Base-by-base conservation (phyloP, 2,888 invertebrate species). In the Synanthedon tipuliformis region DNA sequence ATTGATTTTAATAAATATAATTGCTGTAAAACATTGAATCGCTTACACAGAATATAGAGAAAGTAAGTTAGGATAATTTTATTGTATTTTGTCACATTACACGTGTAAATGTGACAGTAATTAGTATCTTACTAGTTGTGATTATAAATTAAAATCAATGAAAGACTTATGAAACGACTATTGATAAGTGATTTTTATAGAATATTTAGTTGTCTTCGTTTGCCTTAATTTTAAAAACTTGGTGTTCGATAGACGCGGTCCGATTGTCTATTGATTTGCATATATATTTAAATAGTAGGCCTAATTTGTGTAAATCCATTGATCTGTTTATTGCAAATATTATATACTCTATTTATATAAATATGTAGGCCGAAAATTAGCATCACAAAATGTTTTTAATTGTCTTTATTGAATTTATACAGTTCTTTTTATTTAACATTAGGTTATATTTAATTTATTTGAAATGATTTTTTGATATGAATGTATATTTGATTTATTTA, bases 401-500 rank as follows among this genome's bases (percentile, higher is more conserved):
- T 45, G 45, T n/a, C 13, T 13, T 15, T 10, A 34, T 64, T 71
- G 63, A 63, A 69, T 34, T 23, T 34, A 34, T 34, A 34, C 34
- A 34, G 69, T 71, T 72, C 70, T 68, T 64, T 70, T 57, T 62
- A 57, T 60, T 57, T 59, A 5, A 23, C 18, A 3, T 49, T 16
- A 49, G 16, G 49, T 54, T 61, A 58, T 64, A 61, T 52, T 59
- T 57, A 58, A 62, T 56, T 61, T 64, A 59, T 67, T 69, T 71
- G 62, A 63, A 69, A 61, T 57, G 59, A 34, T 34, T 34, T n/a
- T 57, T 71, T 72, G 23, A 23, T 71, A 66, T 63, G 68, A 61
- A 59, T 62, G 61, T 56, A 52, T 57, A 55, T 60, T 55, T 53
- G 55, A 55, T 55, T 56, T 56, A 54, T 56, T 56, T 41, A 49